Evolutionary conservation across 1,140 invertebrate species (phyloP).

Genomic region (Andrena cerasifolii): DNA sequence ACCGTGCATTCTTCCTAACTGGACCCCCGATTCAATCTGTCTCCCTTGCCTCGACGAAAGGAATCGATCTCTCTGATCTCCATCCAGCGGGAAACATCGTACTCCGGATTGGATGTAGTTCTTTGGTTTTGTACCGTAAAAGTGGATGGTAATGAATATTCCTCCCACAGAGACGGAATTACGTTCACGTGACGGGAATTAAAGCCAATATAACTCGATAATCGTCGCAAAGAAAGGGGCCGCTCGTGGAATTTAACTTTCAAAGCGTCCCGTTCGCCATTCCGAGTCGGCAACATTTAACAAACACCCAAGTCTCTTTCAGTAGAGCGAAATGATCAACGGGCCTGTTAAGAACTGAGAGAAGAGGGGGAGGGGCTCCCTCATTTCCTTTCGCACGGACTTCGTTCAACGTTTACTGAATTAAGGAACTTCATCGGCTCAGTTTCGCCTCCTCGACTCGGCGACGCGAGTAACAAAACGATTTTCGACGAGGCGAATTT

Average conservation of each 20-base stretch:
- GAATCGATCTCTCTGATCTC: neutral
- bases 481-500: neutral
- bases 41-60: neutral
- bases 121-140: too few relatives aligned
- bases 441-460: neutral
- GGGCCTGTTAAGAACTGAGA: neutral
- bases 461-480: neutral
- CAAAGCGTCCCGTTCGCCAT: constrained; percentile 13
- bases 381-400: constrained; percentile 12
- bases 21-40: neutral
- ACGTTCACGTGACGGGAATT: neutral
- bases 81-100: neutral
- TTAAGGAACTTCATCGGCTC: constrained; percentile 11
- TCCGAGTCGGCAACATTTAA: constrained; percentile 34
- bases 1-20: neutral
- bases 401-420: constrained; percentile 14
- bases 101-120: too few relatives aligned
- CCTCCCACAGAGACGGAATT: neutral
- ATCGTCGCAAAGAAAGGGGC: constrained; percentile 9
- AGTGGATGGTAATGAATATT: neutral
- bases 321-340: constrained; percentile 34
- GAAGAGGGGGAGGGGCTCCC: neutral
- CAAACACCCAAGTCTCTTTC: constrained; percentile 22
- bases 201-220: constrained; percentile 16
- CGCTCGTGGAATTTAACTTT: constrained; percentile 14